A percentile compares a stretch with the other conserved stretches of the same genome.
These are phyloP conservation scores for Tipula helvola DNA, from an alignment of 2,888 invertebrate genomes.

Conservation along the genomic window DNA sequence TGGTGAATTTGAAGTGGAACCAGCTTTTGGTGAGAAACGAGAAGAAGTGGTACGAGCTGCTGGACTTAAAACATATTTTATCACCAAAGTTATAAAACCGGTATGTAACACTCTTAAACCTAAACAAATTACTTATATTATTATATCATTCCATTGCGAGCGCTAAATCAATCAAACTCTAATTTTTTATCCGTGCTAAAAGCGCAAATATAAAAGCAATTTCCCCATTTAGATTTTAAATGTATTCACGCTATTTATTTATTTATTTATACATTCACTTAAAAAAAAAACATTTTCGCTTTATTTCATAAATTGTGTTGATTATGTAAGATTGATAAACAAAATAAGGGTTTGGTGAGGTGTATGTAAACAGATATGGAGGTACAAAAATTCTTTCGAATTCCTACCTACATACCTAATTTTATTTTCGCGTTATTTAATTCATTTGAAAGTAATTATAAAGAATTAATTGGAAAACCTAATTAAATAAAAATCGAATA, in stretches of 20 bases:
- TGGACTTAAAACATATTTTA: conserved; percentile 84
- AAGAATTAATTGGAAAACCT: neutral
- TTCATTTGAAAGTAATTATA: no score
- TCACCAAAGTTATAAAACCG: conserved; percentile 73
- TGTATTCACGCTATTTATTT: neutral
- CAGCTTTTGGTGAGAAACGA: conserved; percentile 79
- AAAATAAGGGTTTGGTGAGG: neutral
- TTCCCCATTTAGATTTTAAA: neutral
- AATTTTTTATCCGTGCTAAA: neutral
- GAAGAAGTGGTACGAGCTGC: conserved; percentile 82
- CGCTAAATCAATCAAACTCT: conserved; percentile 6
- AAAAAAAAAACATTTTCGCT: neutral
- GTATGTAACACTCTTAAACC: conserved; percentile 30
- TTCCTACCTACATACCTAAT: neutral
- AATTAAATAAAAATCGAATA: neutral
- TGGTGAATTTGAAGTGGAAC: conserved; percentile 87
- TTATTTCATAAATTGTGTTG: neutral
- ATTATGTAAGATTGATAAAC: neutral
- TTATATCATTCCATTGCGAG: neutral
- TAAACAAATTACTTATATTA: no score
- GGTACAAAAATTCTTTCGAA: neutral
- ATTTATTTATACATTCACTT: neutral
- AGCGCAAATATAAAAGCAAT: neutral
- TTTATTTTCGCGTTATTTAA: neutral
- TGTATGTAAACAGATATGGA: neutral